A percentile compares a stretch with the other conserved stretches of the same genome.
Conservation (phyloP, 2,113 vertebrate species). For the Erythrolamprus reginae region DNA sequence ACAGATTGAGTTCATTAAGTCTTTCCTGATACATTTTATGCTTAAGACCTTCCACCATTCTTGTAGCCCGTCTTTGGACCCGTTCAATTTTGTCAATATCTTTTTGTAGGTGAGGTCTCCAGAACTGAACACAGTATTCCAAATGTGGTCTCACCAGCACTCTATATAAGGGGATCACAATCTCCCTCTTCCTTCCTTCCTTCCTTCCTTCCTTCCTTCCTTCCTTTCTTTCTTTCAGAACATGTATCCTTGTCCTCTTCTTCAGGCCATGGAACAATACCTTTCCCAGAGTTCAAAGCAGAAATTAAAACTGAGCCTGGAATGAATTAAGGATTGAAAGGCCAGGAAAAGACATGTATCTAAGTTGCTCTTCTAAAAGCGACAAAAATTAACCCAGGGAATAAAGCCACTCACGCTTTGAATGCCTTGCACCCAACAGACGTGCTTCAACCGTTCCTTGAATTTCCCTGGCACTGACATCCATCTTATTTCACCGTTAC, state of each 20-base stretch:
- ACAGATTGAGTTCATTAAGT: no score
- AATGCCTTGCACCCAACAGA: neutral
- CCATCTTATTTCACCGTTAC: slow-evolving; percentile 53
- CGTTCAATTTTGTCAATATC: no score
- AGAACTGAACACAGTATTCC: no score
- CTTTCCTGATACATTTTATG: no score
- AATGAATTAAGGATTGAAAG: neutral
- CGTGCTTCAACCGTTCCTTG: slow-evolving; percentile 35
- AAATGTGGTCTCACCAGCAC: no score
- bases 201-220: no score
- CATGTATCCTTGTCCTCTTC: neutral
- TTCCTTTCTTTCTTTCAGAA: no score
- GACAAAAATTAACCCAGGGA: slow-evolving; percentile 11
- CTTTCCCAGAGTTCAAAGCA: neutral
- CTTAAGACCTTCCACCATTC: no score
- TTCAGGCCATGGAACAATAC: neutral
- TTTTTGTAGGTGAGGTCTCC: no score
- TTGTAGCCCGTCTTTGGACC: no score
- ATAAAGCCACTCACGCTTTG: slow-evolving; percentile 28
- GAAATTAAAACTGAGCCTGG: neutral
- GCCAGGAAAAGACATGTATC: neutral
- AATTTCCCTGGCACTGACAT: slow-evolving; percentile 43
- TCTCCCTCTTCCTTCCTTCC: no score
- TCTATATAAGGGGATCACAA: no score
- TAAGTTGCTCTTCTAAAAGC: neutral